Base-by-base conservation (phyloP, 2,113 vertebrate species). In the Gracilinanus agilis region DNA sequence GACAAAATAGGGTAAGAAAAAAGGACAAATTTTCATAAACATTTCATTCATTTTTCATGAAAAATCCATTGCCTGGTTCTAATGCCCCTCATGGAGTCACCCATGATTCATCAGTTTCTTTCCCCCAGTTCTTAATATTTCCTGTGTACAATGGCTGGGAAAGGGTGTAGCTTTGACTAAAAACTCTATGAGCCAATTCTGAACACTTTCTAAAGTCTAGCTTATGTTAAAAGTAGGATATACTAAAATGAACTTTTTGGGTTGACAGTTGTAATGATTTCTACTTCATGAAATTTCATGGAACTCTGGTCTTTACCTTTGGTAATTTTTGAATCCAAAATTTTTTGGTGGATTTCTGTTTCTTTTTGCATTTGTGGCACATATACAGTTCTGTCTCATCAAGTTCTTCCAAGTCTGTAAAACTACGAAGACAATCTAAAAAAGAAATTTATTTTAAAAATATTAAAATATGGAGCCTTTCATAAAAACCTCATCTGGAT, bases 311-410 rank as follows among this genome's bases (percentile, higher is more conserved):
- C 27, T 89, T 96, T 56, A 99, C 99, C 99, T 99, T 99, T 98
- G 99, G 99, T 97, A 99, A 98, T 98, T 99, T 99, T 93, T 99
- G 99, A 97, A 99, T 98, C 99, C 99, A 99, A 97, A 99, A 99
- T 98, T 99, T 99, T 98, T 99, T 99, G 3, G 99, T 99, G 96
- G 99, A 99, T 97, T 99, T 99, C 94, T 99, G 99, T 96, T 99
- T 99, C 98, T 99, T 99, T 98, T 99, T 99, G 98, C 99, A 99
- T 94, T 99, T 99, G 93, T 99, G 99, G 98, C 99, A 99, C 99
- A 99, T 99, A 95, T 99, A 99, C 88, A 99, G 98, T 97, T 99
- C 99, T 0, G 99, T 99, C 97, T 99, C 99, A 95, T 99, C 99
- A 95, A 99, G 99, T 97, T 99, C 99, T 97, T 99, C 99, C 95